These are phyloP conservation scores for Hylaea fasciaria DNA, from an alignment of 2,888 invertebrate genomes.

Conservation along the genomic window DNA sequence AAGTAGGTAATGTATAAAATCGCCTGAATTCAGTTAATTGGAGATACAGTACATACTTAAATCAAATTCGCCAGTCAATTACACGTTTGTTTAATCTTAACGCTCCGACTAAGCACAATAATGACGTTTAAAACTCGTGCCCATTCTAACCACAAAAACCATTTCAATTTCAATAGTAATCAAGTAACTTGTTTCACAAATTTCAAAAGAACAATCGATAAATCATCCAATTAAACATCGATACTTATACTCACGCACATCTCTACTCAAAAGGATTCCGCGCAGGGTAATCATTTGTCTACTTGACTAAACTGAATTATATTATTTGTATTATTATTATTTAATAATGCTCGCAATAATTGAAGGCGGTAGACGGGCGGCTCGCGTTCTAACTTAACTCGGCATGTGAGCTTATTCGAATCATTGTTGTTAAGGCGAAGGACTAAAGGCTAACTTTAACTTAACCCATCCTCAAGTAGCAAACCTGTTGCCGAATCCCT, in stretches of 20 bases:
- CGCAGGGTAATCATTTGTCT: conserved; percentile 82
- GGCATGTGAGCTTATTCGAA: conserved; percentile 64
- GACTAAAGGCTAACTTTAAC: conserved; percentile 1
- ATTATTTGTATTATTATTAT: conserved; percentile 80
- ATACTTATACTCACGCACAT: conserved; percentile 32
- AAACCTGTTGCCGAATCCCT: no score
- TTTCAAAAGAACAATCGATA: no score
- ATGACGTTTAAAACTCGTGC: no score
- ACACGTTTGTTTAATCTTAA: no score
- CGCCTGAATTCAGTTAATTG: no score
- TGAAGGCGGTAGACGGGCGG: conserved; percentile 64
- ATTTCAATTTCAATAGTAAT: no score
- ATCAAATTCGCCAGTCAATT: no score
- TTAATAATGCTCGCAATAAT: conserved; percentile 75
- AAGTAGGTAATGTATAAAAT: no score
- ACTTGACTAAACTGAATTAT: conserved; percentile 84
- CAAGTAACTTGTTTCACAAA: no score
- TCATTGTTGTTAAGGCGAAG: conserved; percentile 72
- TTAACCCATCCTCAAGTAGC: not conserved
- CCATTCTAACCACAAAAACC: no score
- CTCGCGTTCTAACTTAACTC: conserved; percentile 73
- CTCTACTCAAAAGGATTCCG: conserved; percentile 63
- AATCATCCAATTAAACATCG: not conserved
- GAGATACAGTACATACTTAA: no score
- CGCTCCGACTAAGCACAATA: no score